Evolutionary conservation across 2,113 vertebrate species (phyloP), one percentile per base, ranked within the genome.

Genomic region (Pomatorhinus ruficollis): DNA sequence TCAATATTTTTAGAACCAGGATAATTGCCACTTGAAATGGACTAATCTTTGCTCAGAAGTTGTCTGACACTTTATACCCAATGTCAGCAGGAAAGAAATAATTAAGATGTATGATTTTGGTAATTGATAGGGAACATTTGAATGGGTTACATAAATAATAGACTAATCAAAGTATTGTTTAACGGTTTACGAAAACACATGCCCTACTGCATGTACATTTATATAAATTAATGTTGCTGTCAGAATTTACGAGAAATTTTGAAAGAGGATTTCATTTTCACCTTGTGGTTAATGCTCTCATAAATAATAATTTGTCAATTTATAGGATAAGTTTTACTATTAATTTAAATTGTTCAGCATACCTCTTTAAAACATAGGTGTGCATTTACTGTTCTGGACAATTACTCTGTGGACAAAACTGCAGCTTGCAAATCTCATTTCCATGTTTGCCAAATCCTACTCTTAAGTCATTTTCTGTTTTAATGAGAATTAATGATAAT

Each of bases 111-210:
- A 94, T 94, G 78, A 52, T 63, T 95, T 90, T 95, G 44, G 31
- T 96, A 95, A 95, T 93, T 94, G 96, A 89, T 92, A 42, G 42
- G 72, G 83, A 96, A 77, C 28, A 84, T 96, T 91, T 93, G 90
- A 96, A 82, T 95, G 78, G 86, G 78, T 95, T 95, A 93, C 89
- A 94, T 94, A 97, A 97, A 95, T 96, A 96, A 96, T 79, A 90
- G 90, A 90, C 83, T 90, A 96, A 94, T 97, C 94, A 96, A 91
- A 88, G 80, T 81, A 92, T 91, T 94, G 87, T 96, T 81, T 90
- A 86, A 86, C 0, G 2, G 25, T 75, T 96, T 63, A 52, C 76
- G 91, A 89, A 90, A 83, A 52, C 35, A 82, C 64, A 86, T 76
- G 68, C 44, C 61, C 42, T 94, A 50, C 86, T 95, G 68, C 53